Percentiles rank a stretch among this genome's conserved stretches.
These are phyloP conservation scores for Tychaedon coryphoeus DNA, from an alignment of 2,113 vertebrate species.

Conservation along the genomic window DNA sequence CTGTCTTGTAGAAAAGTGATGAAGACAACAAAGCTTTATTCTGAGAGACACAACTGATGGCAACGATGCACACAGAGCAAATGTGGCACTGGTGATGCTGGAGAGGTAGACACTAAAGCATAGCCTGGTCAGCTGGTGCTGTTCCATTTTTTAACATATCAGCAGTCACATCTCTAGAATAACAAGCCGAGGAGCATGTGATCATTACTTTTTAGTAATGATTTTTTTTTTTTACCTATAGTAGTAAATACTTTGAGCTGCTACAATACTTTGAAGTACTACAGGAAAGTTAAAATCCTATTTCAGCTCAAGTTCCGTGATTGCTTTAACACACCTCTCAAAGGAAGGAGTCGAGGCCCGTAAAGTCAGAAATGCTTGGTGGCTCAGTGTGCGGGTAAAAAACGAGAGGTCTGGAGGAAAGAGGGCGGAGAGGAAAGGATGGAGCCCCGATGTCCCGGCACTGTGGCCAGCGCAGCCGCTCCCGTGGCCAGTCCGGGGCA, in stretches of 20 bases:
- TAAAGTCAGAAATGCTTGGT: background rate
- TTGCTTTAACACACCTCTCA: background rate
- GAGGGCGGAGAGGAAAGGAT: accelerated
- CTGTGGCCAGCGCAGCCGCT: background rate
- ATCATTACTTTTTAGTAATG: background rate
- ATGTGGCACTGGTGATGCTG: background rate
- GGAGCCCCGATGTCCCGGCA: background rate
- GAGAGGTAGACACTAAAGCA: background rate
- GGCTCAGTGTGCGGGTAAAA: background rate
- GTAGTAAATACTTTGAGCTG: background rate
- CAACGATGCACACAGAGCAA: accelerated
- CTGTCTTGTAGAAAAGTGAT: background rate
- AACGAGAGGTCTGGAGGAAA: background rate
- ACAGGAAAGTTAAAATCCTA: background rate
- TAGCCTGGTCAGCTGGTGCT: background rate
- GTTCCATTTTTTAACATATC: background rate
- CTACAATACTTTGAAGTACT: background rate
- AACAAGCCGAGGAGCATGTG: background rate
- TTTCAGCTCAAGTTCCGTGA: background rate
- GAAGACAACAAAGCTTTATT: background rate
- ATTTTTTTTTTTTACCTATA: background rate
- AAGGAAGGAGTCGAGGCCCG: background rate
- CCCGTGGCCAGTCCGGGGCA: accelerated
- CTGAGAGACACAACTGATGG: background rate
- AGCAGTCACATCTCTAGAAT: background rate